These are phyloP conservation scores for Sinonovacula constricta DNA, from an alignment of 1,140 invertebrate genomes.

Conservation along the genomic window DNA sequence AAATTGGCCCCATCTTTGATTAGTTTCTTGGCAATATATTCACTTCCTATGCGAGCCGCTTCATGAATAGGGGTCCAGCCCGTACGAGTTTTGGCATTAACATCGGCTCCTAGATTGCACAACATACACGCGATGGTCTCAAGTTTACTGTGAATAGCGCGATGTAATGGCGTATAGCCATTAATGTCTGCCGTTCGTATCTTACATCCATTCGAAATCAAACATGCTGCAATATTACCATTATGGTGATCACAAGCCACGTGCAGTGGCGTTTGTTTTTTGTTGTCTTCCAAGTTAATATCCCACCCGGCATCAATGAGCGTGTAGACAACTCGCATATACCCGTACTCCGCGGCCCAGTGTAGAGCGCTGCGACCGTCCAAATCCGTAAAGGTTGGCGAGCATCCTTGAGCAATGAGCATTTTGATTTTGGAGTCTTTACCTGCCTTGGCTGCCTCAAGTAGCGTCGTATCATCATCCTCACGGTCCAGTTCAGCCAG, in stretches of 20 bases:
- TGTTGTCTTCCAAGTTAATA: constrained; percentile 63
- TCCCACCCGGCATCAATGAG: constrained; percentile 62
- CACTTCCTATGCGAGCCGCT: constrained; percentile 69
- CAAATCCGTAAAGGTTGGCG: constrained; percentile 52
- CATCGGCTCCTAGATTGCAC: constrained; percentile 65
- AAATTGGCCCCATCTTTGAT: constrained; percentile 65
- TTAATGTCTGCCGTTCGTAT: constrained; percentile 61
- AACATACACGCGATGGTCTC: constrained; percentile 65
- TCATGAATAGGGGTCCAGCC: constrained; percentile 73
- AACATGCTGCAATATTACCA: constrained; percentile 64
- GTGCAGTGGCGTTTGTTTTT: constrained; percentile 68
- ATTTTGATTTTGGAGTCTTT: constrained; percentile 60
- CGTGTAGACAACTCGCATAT: constrained; percentile 59
- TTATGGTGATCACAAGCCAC: constrained; percentile 69
- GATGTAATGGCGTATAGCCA: constrained; percentile 69
- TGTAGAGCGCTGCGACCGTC: constrained; percentile 66
- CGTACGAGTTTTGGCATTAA: constrained; percentile 62
- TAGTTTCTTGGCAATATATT: constrained; percentile 63
- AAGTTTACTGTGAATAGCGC: constrained; percentile 69
- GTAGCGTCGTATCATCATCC: constrained; percentile 56
- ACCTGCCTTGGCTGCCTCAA: constrained; percentile 67
- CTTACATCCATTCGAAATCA: constrained; percentile 65
- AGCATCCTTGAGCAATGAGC: constrained; percentile 53
- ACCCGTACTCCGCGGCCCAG: constrained; percentile 72
- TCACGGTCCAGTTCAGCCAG: constrained; percentile 54